Evolutionary conservation across 2,888 invertebrate species (phyloP).

Genomic region (Caenorhabditis sp.): DNA sequence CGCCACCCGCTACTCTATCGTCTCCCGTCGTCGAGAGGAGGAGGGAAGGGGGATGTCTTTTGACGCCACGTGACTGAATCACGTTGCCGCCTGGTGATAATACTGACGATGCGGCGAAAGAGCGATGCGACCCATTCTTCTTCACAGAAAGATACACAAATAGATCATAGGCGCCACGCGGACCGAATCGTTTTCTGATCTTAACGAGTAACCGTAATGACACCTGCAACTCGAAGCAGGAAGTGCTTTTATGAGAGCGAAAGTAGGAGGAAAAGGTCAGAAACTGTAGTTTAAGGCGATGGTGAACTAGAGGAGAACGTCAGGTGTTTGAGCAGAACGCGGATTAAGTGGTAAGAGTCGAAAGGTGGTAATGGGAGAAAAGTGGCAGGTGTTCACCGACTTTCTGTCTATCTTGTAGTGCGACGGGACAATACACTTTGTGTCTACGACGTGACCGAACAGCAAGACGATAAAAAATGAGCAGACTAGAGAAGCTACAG

Average conservation of each 20-base stretch:
- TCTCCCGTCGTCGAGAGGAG: too few species aligned
- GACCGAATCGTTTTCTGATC: not conserved
- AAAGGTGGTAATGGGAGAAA: too few species aligned
- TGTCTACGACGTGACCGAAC: too few species aligned
- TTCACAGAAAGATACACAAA: constrained; percentile 5
- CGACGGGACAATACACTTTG: too few species aligned
- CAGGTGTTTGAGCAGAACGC: not conserved
- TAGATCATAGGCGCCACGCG: constrained; percentile 8
- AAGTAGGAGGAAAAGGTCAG: too few species aligned
- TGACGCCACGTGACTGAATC: constrained; percentile 47
- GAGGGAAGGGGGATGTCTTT: constrained; percentile 11
- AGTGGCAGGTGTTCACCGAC: not conserved
- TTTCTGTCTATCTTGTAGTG: too few species aligned
- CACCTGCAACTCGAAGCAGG: too few species aligned
- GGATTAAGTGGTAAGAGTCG: not conserved
- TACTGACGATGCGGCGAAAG: constrained; percentile 7
- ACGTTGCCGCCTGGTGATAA: constrained; percentile 52
- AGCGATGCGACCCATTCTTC: constrained; percentile 17
- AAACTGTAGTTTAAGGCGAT: too few species aligned
- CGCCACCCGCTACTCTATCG: constrained; percentile 12
- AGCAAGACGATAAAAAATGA: too few species aligned
- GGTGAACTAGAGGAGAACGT: too few species aligned
- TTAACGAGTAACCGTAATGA: not conserved
- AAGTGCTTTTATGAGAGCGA: too few species aligned
- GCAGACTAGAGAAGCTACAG: too few species aligned